Evolutionary conservation across 2,113 vertebrate genomes (phyloP), one percentile per base, ranked within the genome.

Genomic region (Phocoena sinus): DNA sequence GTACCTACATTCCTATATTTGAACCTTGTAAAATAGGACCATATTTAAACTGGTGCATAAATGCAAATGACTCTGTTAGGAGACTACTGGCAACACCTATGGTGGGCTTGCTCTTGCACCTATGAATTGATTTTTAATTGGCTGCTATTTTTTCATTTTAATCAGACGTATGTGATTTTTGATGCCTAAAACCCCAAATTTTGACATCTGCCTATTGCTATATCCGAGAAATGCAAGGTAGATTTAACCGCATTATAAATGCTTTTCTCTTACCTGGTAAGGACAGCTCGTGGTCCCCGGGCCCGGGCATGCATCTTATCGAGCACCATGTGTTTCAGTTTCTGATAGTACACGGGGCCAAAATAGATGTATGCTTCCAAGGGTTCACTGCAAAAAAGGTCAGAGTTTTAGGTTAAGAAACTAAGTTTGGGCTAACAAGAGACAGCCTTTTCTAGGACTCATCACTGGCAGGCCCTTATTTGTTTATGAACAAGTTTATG

Each of bases 271-370:
- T 98, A 99, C 99, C 99, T 99, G 98, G 99, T 99, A 28, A 99
- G 99, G 84, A 99, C 99, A 0, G 99, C 99, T 91, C 99, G 99
- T 11, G 99, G 99, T 23, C 99, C 99, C 60, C 99, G 99, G 83
- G 99, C 99, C 98, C 99, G 98, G 89, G 99, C 99, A 0, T 99
- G 99, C 99, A 99, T 99, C 98, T 99, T 99, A 98, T 99, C 99
- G 73, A 99, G 98, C 58, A 99, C 99, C 99, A 99, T 99, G 98
- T 99, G 99, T 96, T 99, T 99, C 86, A 99, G 99, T 94, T 99
- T 99, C 98, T 99, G 99, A 97, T 99, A 99, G 98, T 99, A 99
- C 41, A 99, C 99, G 0, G 99, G 99, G 26, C 99, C 99, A 95
- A 99, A 99, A 98, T 99, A 99, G 98, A 99, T 99, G 92, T 99